phyloP scores from a whole-genome alignment of 1,140 invertebrate species.

The Sitodiplosis mosellana region DNA sequence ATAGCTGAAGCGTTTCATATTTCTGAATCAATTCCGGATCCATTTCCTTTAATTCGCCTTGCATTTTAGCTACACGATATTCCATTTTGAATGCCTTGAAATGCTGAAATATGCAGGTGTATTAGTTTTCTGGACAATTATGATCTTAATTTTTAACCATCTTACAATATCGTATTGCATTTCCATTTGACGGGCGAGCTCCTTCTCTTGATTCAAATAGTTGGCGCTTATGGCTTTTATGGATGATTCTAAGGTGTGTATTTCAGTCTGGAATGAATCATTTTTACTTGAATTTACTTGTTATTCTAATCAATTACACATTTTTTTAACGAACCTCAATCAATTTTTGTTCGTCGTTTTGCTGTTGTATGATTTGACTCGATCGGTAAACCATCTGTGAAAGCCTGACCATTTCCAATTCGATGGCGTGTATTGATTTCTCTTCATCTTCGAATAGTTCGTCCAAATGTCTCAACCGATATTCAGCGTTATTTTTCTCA shows the following conservation, averaged over 20 bases:
- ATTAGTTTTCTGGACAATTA: neutral
- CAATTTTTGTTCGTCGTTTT: conserved; percentile 13
- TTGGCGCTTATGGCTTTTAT: neutral
- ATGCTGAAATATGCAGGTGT: neutral
- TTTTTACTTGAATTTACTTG: neutral
- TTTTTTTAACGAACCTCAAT: conserved; percentile 3
- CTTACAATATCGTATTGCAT: conserved; percentile 12
- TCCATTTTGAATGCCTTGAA: conserved; percentile 1
- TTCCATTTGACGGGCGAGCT: conserved; percentile 16
- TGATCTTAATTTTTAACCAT: neutral
- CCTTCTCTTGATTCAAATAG: conserved; percentile 7
- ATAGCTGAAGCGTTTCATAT: too few species aligned
- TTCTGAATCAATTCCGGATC: conserved; percentile 6
- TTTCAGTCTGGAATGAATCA: neutral
- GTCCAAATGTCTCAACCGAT: conserved; percentile 18
- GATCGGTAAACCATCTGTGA: conserved; percentile 17
- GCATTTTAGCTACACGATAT: neutral
- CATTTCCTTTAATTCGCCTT: neutral
- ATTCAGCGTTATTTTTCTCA: conserved; percentile 14
- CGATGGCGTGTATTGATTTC: conserved; percentile 7
- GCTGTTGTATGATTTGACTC: conserved; percentile 13
- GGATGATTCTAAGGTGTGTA: neutral
- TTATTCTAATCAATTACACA: neutral
- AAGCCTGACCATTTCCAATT: conserved; percentile 15
- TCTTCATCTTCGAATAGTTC: conserved; percentile 16